Evolutionary conservation across 1,140 invertebrate genomes (phyloP).

Genomic region (Drosophila guanche): DNA sequence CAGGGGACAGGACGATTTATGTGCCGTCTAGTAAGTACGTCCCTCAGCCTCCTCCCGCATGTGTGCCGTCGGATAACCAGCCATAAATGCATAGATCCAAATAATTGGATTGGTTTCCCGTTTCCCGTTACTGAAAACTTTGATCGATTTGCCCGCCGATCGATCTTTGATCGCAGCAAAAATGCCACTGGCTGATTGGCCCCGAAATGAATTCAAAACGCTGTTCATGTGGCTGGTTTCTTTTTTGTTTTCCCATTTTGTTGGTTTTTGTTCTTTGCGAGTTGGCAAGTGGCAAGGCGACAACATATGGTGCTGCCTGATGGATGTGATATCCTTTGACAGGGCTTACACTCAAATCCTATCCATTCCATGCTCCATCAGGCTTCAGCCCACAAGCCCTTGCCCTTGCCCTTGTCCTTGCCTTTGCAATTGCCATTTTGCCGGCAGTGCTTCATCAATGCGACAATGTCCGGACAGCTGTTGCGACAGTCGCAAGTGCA

Average conservation of each 20-base stretch:
- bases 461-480: conserved; percentile 54
- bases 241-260: neutral
- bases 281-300: conserved; percentile 22
- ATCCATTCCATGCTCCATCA: conserved; percentile 9
- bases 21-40: conserved; percentile 28
- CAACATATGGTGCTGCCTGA: conserved; percentile 45
- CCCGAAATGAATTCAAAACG: neutral
- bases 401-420: no score
- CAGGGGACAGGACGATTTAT: conserved; percentile 50
- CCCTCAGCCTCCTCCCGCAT: neutral
- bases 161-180: no score
- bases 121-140: conserved; percentile 12
- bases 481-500: conserved; percentile 51
- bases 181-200: no score
- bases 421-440: no score
- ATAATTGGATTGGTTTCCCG: conserved; percentile 31
- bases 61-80: no score
- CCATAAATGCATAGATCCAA: neutral
- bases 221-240: neutral
- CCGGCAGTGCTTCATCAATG: conserved; percentile 55
- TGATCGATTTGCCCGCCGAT: conserved; percentile 4
- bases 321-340: conserved; percentile 57
- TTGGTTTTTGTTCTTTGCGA: conserved; percentile 28
- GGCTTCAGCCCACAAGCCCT: neutral
- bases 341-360: conserved; percentile 22